Conservation (phyloP, 2,113 vertebrate species). For the Ammodytes marinus region DNA sequence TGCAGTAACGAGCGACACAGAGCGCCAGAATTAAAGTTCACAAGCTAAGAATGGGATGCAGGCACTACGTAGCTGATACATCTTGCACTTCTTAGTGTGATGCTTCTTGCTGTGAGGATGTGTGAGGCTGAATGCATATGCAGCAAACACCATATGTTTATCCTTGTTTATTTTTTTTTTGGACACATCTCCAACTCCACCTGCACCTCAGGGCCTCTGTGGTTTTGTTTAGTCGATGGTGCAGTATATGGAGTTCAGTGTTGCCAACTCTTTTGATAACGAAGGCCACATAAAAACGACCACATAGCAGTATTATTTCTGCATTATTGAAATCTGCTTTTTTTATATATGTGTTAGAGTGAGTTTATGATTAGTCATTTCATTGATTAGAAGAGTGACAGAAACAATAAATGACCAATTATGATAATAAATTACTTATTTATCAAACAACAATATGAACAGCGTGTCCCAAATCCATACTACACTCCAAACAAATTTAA, state of each 20-base stretch:
- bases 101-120: conserved; percentile 14
- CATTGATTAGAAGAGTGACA: neutral
- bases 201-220: conserved; percentile 44
- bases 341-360: neutral
- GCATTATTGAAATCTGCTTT: neutral
- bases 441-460: neutral
- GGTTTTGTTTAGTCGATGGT: conserved; percentile 8
- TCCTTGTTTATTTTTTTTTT: conserved; percentile 31
- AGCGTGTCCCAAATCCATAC: neutral
- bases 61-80: conserved; percentile 3
- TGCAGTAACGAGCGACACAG: neutral
- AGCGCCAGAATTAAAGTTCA: conserved; percentile 15
- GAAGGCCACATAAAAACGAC: neutral
- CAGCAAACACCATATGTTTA: conserved; percentile 67
- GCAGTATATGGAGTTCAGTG: neutral
- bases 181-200: conserved; percentile 41
- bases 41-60: conserved; percentile 6
- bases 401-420: neutral
- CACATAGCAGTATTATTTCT: neutral
- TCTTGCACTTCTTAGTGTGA: conserved; percentile 21
- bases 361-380: neutral
- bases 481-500: neutral
- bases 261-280: neutral
- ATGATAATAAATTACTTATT: neutral
- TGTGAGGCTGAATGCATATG: conserved; percentile 44